Conservation (phyloP, 2,113 vertebrate genomes). For the Telmatochromis sp. region DNA sequence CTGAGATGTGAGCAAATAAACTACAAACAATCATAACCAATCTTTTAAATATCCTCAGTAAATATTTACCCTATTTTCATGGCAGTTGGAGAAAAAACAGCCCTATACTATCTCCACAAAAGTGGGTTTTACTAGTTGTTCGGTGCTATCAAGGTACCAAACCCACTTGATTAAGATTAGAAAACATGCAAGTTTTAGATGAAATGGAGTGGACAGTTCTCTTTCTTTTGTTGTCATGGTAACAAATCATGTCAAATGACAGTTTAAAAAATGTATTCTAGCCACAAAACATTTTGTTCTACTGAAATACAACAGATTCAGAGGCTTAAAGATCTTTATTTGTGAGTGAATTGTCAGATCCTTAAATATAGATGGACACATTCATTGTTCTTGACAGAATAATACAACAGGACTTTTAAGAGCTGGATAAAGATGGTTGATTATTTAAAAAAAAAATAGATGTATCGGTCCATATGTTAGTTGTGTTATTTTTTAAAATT, state of each 20-base stretch:
- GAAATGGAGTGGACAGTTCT: not conserved
- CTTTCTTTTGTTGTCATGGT: not conserved
- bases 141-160: not conserved
- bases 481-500: accelerated
- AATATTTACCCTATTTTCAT: not conserved
- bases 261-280: not conserved
- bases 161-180: not conserved
- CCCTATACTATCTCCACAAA: not conserved
- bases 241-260: not conserved
- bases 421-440: not conserved
- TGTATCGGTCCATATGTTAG: not conserved
- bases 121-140: not conserved
- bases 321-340: not conserved
- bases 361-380: not conserved
- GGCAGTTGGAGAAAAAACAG: not conserved
- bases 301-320: not conserved
- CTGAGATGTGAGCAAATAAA: not conserved
- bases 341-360: not conserved
- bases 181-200: not conserved
- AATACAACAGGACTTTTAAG: not conserved
- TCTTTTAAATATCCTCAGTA: not conserved
- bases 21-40: not conserved
- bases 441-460: not conserved
- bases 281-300: not conserved
- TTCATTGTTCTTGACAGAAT: not conserved